Conservation (phyloP, 2,888 invertebrate species). For the Lathronympha strigana region DNA sequence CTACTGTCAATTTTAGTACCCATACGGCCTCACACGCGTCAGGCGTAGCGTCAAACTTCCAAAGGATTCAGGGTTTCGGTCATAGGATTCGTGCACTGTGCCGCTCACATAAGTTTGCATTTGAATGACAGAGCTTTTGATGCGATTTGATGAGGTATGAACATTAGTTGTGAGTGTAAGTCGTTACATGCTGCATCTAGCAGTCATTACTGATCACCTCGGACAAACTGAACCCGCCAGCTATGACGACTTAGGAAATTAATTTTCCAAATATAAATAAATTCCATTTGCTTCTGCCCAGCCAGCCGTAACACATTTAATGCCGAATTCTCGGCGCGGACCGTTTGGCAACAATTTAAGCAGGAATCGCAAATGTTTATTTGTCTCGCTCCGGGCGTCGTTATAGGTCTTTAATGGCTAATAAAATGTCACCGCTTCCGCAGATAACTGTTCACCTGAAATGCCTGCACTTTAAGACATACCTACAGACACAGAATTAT, state of each 20-base stretch:
- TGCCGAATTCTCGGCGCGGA: slow-evolving; percentile 69
- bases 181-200: not conserved
- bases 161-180: too few species aligned
- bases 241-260: slow-evolving; percentile 72
- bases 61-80: too few species aligned
- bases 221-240: slow-evolving; percentile 56
- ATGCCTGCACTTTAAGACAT: slow-evolving; percentile 46
- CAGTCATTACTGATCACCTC: not conserved
- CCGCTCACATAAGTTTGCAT: too few species aligned
- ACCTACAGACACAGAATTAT: too few species aligned
- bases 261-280: slow-evolving; percentile 80
- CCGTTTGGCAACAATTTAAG: slow-evolving; percentile 80
- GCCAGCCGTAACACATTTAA: slow-evolving; percentile 76
- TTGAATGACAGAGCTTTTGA: too few species aligned
- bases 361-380: slow-evolving; percentile 80
- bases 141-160: too few species aligned
- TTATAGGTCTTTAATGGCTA: slow-evolving; percentile 80
- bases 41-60: too few species aligned
- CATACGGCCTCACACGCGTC: too few species aligned
- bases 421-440: slow-evolving; percentile 76
- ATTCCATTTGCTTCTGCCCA: slow-evolving; percentile 78
- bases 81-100: too few species aligned
- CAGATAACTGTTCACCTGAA: slow-evolving; percentile 73
- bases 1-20: too few species aligned
- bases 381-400: slow-evolving; percentile 73